Percentiles rank a stretch among this genome's conserved stretches.
phyloP scores from a whole-genome alignment of 1,140 invertebrate species.

The Drosophila sproati region DNA sequence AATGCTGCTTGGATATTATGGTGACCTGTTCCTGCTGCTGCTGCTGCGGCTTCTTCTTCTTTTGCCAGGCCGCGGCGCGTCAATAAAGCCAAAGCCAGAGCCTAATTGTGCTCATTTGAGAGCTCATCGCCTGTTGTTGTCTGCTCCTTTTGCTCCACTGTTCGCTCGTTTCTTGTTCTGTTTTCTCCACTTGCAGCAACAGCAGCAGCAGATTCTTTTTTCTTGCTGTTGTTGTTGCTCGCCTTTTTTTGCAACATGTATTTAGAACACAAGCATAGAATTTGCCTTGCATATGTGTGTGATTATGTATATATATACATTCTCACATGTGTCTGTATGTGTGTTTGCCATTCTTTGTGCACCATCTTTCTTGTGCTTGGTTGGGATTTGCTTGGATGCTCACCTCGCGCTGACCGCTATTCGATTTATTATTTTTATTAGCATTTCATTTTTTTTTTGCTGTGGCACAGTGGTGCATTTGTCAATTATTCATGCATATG shows the following conservation, averaged over 20 bases:
- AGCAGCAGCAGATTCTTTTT: conserved; percentile 64
- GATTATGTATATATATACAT: neutral
- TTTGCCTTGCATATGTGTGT: conserved; percentile 21
- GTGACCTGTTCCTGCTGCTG: conserved; percentile 70
- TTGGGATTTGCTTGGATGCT: conserved; percentile 73
- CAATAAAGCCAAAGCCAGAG: conserved; percentile 76
- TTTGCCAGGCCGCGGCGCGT: conserved; percentile 54
- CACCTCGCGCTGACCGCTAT: conserved; percentile 66
- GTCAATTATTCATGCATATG: neutral
- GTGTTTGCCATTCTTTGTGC: conserved; percentile 65
- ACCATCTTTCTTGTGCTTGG: conserved; percentile 56
- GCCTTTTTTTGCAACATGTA: conserved; percentile 73
- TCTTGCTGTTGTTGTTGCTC: conserved; percentile 54
- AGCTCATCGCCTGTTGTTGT: conserved; percentile 47
- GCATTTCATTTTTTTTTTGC: conserved; percentile 59
- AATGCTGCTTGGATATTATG: conserved; percentile 63
- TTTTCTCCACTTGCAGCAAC: conserved; percentile 52
- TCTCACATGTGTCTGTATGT: conserved; percentile 12
- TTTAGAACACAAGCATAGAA: conserved; percentile 71
- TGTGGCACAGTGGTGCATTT: conserved; percentile 52
- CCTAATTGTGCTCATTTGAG: conserved; percentile 81
- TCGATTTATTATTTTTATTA: conserved; percentile 83
- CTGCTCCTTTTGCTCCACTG: conserved; percentile 39
- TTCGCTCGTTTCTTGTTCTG: conserved; percentile 24
- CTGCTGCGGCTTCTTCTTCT: conserved; percentile 36